Evolutionary conservation across 2,797 vertebrate species (phyloP).

Genomic region (Rhodeus uyekii): DNA sequence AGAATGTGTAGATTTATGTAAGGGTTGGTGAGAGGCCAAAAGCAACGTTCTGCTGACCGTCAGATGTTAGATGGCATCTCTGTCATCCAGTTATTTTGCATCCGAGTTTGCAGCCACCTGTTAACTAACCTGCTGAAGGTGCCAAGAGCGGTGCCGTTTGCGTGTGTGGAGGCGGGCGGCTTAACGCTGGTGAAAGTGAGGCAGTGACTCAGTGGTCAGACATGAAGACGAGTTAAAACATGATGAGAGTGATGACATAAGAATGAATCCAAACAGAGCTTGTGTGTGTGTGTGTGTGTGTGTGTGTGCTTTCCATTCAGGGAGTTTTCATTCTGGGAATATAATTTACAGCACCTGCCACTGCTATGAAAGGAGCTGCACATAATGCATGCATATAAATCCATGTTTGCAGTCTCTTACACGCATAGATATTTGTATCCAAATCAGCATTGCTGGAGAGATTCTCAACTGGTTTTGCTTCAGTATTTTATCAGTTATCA

Average conservation of each 20-base stretch:
- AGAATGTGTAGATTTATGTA: not conserved
- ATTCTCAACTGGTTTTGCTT: not conserved
- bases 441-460: not conserved
- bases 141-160: not conserved
- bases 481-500: not conserved
- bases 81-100: not conserved
- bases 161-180: not conserved
- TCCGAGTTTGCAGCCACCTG: slow-evolving; percentile 37
- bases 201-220: slow-evolving; percentile 13
- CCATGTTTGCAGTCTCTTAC: not conserved
- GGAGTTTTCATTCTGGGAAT: slow-evolving; percentile 15
- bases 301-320: not conserved
- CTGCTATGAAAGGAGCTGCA: slow-evolving; percentile 20
- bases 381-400: not conserved
- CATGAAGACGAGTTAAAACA: not conserved
- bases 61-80: slow-evolving; percentile 18
- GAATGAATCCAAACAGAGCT: slow-evolving; percentile 18
- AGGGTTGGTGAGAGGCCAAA: not conserved
- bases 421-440: slow-evolving; percentile 5
- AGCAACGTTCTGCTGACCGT: not conserved
- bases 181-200: slow-evolving; percentile 16
- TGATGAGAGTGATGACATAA: slow-evolving; percentile 40
- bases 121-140: slow-evolving; percentile 30
- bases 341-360: slow-evolving; percentile 36
- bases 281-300: not conserved